Conservation (phyloP, 2,797 vertebrate species). For the Centropyge bicolor region DNA sequence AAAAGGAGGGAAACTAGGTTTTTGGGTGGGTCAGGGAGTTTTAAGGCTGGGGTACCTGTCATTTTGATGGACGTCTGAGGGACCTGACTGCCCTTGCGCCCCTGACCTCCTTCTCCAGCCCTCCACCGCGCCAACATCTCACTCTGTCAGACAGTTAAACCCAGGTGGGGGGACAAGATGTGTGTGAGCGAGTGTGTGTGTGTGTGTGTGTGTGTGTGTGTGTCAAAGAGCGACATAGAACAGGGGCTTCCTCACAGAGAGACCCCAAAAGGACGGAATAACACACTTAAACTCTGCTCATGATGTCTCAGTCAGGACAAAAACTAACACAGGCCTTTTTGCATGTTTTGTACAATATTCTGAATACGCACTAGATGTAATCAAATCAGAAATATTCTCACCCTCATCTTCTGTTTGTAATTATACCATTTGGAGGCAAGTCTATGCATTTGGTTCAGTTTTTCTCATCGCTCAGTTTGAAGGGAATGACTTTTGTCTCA, state of each 20-base stretch:
- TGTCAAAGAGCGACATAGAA: conserved; percentile 71
- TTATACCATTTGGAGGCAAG: conserved; percentile 67
- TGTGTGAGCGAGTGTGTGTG: conserved; percentile 36
- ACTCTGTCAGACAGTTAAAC: conserved; percentile 82
- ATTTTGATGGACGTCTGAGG: conserved; percentile 85
- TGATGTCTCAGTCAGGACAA: conserved; percentile 47
- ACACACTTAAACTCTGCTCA: conserved; percentile 72
- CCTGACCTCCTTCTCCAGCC: conserved; percentile 81
- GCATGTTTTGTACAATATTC: conserved; percentile 38
- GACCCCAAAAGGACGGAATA: conserved; percentile 70
- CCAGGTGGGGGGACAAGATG: conserved; percentile 71
- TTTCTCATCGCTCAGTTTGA: conserved; percentile 68
- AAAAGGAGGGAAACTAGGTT: conserved; percentile 71
- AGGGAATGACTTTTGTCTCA: conserved; percentile 75
- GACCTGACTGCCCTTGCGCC: conserved; percentile 82
- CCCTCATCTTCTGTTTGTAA: conserved; percentile 62
- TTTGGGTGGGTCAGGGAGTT: conserved; percentile 77
- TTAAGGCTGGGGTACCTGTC: conserved; percentile 82
- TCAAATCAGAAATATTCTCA: conserved; percentile 42
- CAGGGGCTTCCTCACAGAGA: conserved; percentile 73
- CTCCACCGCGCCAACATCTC: conserved; percentile 77
- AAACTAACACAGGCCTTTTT: conserved; percentile 38
- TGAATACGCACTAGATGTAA: conserved; percentile 38
- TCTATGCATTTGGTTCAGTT: conserved; percentile 58
- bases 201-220: conserved; percentile 37